phyloP scores from a whole-genome alignment of 2,113 vertebrate species.

The Rhinolophus ferrumequinum region DNA sequence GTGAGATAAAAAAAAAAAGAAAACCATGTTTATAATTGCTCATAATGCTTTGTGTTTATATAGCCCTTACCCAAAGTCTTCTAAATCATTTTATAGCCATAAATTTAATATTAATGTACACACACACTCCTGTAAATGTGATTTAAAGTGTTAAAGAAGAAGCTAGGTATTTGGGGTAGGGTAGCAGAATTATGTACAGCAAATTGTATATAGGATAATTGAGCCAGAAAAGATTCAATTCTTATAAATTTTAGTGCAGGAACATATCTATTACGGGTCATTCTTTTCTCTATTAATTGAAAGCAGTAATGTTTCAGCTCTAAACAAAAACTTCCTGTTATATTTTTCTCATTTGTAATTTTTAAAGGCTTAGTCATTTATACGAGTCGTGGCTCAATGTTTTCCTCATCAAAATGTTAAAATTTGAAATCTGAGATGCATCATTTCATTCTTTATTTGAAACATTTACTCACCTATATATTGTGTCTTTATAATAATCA shows the following conservation, averaged over 20 bases:
- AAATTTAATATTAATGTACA: background rate
- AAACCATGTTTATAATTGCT: background rate
- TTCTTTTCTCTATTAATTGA: background rate
- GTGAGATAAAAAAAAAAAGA: background rate
- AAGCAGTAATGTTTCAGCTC: background rate
- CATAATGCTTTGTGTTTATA: background rate
- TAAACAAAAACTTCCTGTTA: background rate
- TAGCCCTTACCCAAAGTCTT: background rate
- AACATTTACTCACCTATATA: background rate
- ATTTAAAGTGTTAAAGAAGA: background rate
- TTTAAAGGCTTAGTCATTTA: background rate
- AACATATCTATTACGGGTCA: background rate
- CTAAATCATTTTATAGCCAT: background rate
- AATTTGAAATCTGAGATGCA: background rate
- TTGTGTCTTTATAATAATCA: background rate
- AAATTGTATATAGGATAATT: background rate
- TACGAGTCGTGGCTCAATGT: background rate
- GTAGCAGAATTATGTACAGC: background rate
- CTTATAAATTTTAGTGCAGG: background rate
- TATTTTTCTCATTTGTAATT: background rate
- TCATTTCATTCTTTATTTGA: background rate
- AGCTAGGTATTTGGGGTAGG: background rate
- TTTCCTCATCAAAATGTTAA: background rate
- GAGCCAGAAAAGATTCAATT: background rate
- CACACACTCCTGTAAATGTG: background rate